These are phyloP conservation scores for Benthochromis sp. DNA, from an alignment of 2,113 vertebrate genomes.

Conservation along the genomic window DNA sequence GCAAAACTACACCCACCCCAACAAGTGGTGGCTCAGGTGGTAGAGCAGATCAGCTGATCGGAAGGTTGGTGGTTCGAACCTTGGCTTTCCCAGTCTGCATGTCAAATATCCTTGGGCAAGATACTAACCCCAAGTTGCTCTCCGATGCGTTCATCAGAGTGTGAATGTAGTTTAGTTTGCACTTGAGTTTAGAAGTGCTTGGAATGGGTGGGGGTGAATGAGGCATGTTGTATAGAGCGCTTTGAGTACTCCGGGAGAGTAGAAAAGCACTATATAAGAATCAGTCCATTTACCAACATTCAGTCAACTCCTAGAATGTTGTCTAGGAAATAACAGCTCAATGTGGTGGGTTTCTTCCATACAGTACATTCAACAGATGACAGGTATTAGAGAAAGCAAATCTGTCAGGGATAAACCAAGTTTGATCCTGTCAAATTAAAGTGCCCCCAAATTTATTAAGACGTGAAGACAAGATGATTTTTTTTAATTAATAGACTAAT, in stretches of 20 bases:
- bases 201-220: background rate
- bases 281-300: background rate
- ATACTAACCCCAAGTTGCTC: background rate
- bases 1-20: background rate
- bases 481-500: background rate
- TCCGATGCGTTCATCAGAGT: rapidly evolving
- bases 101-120: background rate
- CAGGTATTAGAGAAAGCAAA: background rate
- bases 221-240: background rate
- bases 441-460: background rate
- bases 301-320: background rate
- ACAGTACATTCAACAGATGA: background rate
- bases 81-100: background rate
- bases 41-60: background rate
- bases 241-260: background rate
- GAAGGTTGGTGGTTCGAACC: background rate
- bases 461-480: background rate
- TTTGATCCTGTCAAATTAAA: background rate
- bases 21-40: background rate
- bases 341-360: background rate
- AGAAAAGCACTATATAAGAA: background rate
- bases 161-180: too few relatives aligned
- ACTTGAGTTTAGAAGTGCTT: too few relatives aligned
- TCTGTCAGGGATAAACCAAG: background rate
- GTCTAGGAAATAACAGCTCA: background rate